Conservation (phyloP, 2,888 invertebrate species). For the Ctenicera cuprea region DNA sequence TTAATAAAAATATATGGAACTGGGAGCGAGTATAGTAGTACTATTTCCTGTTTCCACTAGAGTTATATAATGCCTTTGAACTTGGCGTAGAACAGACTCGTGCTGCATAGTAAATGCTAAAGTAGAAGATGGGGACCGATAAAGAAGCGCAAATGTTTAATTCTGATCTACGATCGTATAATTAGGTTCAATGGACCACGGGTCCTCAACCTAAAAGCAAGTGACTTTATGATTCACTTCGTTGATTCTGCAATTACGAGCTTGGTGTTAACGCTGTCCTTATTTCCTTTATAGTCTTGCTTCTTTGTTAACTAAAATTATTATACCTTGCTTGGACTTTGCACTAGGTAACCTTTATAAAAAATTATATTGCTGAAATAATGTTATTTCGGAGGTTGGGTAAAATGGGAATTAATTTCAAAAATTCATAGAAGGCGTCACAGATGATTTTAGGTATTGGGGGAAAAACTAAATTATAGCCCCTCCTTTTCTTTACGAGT, state of each 20-base stretch:
- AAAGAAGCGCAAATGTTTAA: conserved; percentile 32
- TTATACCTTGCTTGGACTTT: too few species aligned
- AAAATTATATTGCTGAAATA: too few species aligned
- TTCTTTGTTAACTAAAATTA: too few species aligned
- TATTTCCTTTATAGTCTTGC: too few species aligned
- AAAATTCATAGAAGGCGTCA: too few species aligned
- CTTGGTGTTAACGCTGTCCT: conserved; percentile 6
- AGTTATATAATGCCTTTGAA: conserved; percentile 16
- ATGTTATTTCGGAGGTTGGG: too few species aligned
- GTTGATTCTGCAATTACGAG: conserved; percentile 33
- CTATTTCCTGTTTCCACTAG: conserved; percentile 19
- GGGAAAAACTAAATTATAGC: too few species aligned
- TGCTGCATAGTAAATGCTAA: conserved; percentile 28
- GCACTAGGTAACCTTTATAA: too few species aligned
- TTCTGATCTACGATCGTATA: conserved; percentile 37
- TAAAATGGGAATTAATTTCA: too few species aligned
- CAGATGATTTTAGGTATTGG: too few species aligned
- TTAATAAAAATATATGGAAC: neutral
- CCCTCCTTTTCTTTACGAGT: too few species aligned
- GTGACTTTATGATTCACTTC: conserved; percentile 37
- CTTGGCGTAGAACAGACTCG: conserved; percentile 1
- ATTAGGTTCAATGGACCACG: conserved; percentile 49
- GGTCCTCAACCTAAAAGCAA: conserved; percentile 21
- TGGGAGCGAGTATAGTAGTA: neutral
- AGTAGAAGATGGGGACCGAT: conserved; percentile 16